Conservation (phyloP, 2,797 vertebrate genomes). For the Pempheris klunzingeri region DNA sequence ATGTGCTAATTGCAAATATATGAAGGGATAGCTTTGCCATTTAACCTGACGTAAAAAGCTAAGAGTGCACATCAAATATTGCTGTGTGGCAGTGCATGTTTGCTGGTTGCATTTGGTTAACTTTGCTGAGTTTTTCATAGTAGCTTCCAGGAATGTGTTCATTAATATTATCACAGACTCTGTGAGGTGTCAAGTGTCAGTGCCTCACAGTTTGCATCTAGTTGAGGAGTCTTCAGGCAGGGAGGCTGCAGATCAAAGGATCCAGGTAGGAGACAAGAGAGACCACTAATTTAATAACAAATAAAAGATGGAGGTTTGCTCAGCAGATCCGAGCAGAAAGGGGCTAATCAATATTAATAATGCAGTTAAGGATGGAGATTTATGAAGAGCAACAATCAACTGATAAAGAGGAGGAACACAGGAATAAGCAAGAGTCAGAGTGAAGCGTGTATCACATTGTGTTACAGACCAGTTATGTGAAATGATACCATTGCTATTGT, state of each 20-base stretch:
- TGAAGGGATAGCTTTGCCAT: neutral
- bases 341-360: slow-evolving; percentile 46
- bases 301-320: slow-evolving; percentile 32
- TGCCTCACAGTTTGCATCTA: neutral
- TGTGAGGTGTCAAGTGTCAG: neutral
- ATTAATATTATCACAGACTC: neutral
- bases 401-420: neutral
- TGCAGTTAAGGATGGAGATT: slow-evolving; percentile 24
- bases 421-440: neutral
- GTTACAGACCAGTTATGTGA: neutral
- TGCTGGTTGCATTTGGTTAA: neutral
- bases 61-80: neutral
- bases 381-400: slow-evolving; percentile 21
- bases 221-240: slow-evolving; percentile 8
- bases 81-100: neutral
- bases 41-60: neutral
- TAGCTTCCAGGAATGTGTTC: neutral
- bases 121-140: neutral
- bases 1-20: neutral
- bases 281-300: slow-evolving; percentile 39
- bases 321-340: slow-evolving; percentile 13
- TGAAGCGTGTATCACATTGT: neutral
- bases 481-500: neutral
- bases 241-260: neutral
- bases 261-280: slow-evolving; percentile 22